These are phyloP conservation scores for Sebastes matsubarae DNA, from an alignment of 2,797 vertebrate genomes.

Conservation along the genomic window DNA sequence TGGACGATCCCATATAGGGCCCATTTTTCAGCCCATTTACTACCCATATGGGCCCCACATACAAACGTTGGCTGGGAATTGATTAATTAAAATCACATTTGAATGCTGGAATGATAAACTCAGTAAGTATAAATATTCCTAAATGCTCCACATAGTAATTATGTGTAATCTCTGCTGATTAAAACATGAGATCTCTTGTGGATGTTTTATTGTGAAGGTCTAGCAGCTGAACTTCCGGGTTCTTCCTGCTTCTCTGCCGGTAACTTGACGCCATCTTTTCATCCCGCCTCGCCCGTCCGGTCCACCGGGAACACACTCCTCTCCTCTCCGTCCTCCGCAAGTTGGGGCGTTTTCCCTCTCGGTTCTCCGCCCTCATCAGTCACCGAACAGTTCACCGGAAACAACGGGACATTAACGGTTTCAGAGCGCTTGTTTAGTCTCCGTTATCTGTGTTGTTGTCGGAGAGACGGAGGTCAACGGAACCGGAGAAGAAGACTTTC, in stretches of 20 bases:
- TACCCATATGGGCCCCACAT: too few species aligned
- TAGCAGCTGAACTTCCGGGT: not conserved
- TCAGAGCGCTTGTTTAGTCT: too few species aligned
- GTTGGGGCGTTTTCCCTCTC: conserved; percentile 23
- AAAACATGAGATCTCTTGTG: too few species aligned
- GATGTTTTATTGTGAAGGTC: conserved; percentile 34
- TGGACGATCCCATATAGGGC: too few species aligned
- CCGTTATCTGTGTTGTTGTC: not conserved
- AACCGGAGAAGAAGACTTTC: conserved; percentile 9
- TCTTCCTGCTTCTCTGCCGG: not conserved
- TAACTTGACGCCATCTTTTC: conserved; percentile 17
- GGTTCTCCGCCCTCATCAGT: not conserved
- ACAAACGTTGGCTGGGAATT: too few species aligned
- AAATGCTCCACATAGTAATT: too few species aligned
- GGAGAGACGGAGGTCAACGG: not conserved
- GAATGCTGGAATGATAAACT: too few species aligned
- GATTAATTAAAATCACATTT: too few species aligned
- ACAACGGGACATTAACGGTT: not conserved
- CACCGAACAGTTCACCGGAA: not conserved
- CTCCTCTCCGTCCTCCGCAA: not conserved
- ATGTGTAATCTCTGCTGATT: not conserved
- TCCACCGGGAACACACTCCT: not conserved
- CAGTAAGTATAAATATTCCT: too few species aligned
- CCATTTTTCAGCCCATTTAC: too few species aligned
- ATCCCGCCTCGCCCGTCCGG: not conserved